phyloP scores from a whole-genome alignment of 2,888 invertebrate species.

The Dyspetes luteomarginatus region DNA sequence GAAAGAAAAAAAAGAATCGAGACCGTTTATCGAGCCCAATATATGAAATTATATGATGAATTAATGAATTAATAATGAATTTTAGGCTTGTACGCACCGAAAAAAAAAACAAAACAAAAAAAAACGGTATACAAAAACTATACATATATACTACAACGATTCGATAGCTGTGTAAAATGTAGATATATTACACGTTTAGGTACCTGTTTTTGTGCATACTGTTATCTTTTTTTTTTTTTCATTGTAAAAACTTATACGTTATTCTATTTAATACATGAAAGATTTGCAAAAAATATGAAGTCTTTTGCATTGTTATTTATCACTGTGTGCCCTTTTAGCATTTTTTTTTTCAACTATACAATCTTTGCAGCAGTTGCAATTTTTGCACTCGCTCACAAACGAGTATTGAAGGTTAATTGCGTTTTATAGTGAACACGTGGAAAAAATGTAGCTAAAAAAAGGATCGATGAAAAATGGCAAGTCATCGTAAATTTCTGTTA shows the following conservation, averaged over 20 bases:
- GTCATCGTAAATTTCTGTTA: too few relatives aligned
- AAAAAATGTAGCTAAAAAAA: too few relatives aligned
- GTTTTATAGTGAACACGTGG: too few relatives aligned
- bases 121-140: not conserved
- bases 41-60: not conserved
- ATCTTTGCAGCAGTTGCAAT: too few relatives aligned
- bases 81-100: conserved; percentile 7
- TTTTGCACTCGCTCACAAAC: too few relatives aligned
- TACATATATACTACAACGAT: conserved; percentile 38
- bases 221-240: conserved; percentile 75
- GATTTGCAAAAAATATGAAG: conserved; percentile 71
- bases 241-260: too few relatives aligned
- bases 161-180: conserved; percentile 63
- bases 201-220: conserved; percentile 73
- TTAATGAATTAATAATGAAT: not conserved
- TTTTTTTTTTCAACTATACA: too few relatives aligned
- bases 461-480: too few relatives aligned
- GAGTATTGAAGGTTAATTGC: too few relatives aligned
- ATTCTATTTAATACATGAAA: conserved; percentile 78
- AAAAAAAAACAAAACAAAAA: not conserved
- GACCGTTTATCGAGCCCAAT: not conserved
- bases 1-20: too few relatives aligned
- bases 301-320: not conserved
- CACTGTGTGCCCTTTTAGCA: too few relatives aligned
- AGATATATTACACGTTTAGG: conserved; percentile 69